A percentile compares a stretch with the other conserved stretches of the same genome.
phyloP scores from a whole-genome alignment of 2,797 vertebrate species.

The Anomalospiza imberbis region DNA sequence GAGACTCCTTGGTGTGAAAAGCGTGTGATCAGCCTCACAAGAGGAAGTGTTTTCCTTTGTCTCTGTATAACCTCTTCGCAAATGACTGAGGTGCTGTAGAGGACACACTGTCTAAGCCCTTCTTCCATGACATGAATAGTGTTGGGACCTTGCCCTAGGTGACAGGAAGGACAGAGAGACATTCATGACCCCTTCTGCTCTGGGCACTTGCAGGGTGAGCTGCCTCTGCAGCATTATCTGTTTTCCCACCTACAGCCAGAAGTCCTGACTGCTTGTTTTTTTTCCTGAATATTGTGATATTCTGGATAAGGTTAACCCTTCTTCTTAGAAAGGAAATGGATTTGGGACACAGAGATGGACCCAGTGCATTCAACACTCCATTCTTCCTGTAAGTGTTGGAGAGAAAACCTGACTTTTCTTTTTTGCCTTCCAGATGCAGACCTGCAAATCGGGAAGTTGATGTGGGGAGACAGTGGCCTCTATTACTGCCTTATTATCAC shows the following conservation, averaged over 20 bases:
- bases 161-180: not conserved
- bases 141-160: not conserved
- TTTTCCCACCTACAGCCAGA: not conserved
- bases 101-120: not conserved
- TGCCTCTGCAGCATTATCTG: not conserved
- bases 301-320: not conserved
- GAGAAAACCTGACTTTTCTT: not conserved
- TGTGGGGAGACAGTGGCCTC: conserved; percentile 97
- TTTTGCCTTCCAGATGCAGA: conserved; percentile 84
- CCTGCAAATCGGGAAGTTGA: conserved; percentile 89
- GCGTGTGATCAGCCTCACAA: not conserved
- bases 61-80: fast-evolving
- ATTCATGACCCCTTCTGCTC: not conserved
- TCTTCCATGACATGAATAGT: not conserved
- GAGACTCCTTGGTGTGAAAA: not conserved
- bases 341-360: not conserved
- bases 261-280: not conserved
- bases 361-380: not conserved
- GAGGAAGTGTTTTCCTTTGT: not conserved
- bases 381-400: not conserved
- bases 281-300: not conserved
- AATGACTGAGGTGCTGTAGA: not conserved
- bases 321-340: not conserved
- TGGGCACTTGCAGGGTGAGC: not conserved
- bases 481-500: conserved; percentile 93